Evolutionary conservation across 2,888 invertebrate species (phyloP), one percentile per base, ranked within the genome.

Genomic region (Hedychridium roseum): DNA sequence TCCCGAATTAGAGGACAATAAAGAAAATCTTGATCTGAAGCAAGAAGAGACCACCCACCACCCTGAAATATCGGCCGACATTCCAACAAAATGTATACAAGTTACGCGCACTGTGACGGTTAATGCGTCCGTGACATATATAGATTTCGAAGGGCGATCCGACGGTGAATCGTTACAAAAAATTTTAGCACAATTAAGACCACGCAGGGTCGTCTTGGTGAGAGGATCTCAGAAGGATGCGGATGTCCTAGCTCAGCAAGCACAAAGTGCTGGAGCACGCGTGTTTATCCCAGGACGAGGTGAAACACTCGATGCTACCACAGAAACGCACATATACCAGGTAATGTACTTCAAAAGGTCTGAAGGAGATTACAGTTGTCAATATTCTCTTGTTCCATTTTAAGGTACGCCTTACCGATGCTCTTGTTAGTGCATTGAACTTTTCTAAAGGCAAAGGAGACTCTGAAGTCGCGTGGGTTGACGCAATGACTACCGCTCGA

Each of bases 301-400:
- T 0, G 97, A 97, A 67, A 83, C 87, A 0, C 86, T 99, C 2
- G 98, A 99, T 78, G 97, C 94, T 0, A 98, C 99, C 0, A 96
- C 96, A 0, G 98, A 99, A 80, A 94, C 95, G 0, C 94, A 97
- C 70, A 99, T 99, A 66, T 98, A 96, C 79, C 98, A 98, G 84
- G 94, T 93, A 73, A 50, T 49, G 32, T 34, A 20, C 39, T 14
- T 17, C 28, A 39, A n/a, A 14, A 4, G 12, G 6, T 7, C 14
- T 20, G 12, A 3, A 15, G n/a, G n/a, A n/a, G n/a, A n/a, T n/a
- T n/a, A n/a, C n/a, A n/a, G n/a, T n/a, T n/a, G n/a, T n/a, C n/a
- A n/a, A n/a, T n/a, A n/a, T n/a, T n/a, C n/a, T n/a, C n/a, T n/a
- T n/a, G n/a, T n/a, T n/a, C n/a, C n/a, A n/a, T n/a, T n/a, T n/a